Conservation (phyloP, 1,140 invertebrate genomes). For the Neuroterus valhalla region DNA sequence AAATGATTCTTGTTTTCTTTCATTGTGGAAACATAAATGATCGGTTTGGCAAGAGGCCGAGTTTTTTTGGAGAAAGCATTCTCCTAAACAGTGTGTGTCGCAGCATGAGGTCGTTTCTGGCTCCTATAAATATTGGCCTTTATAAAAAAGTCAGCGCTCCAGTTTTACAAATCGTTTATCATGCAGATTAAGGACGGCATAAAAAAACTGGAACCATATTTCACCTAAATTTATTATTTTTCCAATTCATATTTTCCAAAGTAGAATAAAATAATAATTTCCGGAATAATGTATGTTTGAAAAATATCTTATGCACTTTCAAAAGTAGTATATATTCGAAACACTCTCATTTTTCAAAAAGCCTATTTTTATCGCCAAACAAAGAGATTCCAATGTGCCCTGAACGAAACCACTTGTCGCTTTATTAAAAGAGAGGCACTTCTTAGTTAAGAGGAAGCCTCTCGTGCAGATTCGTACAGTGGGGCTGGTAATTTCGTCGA, state of each 20-base stretch:
- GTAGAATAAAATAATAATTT: not conserved
- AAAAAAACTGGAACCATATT: not conserved
- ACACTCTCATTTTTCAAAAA: no score
- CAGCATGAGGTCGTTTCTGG: not conserved
- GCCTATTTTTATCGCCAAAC: no score
- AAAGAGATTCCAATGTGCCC: not conserved
- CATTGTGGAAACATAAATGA: not conserved
- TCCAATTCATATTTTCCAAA: not conserved
- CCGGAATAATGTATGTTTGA: not conserved
- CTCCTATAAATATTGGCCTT: not conserved
- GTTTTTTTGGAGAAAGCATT: not conserved
- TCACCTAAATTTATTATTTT: not conserved
- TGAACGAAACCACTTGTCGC: conserved; percentile 8
- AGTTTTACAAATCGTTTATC: not conserved
- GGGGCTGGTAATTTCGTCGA: conserved; percentile 43
- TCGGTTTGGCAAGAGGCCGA: not conserved
- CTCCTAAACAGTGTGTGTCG: not conserved
- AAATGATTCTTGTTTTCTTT: not conserved
- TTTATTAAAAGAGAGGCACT: not conserved
- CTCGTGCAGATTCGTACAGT: conserved; percentile 41
- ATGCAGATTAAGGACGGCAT: not conserved
- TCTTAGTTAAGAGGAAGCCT: conserved; percentile 23
- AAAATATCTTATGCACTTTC: no score
- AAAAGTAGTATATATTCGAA: no score
- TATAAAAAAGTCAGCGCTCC: conserved; percentile 1